These are phyloP conservation scores for Dreissena polymorpha DNA, from an alignment of 1,140 invertebrate genomes.

Conservation along the genomic window DNA sequence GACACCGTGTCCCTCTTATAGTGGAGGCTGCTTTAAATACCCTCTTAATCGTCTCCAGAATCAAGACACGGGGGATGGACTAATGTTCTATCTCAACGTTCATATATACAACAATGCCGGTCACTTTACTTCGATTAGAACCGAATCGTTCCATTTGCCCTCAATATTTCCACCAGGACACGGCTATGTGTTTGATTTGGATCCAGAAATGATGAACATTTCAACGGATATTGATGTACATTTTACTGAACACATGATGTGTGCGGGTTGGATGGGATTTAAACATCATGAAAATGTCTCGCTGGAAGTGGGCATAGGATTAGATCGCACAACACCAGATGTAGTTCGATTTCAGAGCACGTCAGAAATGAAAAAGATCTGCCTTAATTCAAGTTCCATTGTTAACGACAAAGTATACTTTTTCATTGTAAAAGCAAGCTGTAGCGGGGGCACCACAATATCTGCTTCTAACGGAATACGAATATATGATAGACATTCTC, in stretches of 20 bases:
- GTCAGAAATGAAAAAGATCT: background rate
- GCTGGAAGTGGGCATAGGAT: constrained; percentile 55
- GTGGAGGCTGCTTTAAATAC: constrained; percentile 46
- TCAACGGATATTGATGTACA: no score
- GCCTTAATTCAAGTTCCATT: background rate
- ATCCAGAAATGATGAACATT: no score
- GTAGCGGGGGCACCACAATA: background rate
- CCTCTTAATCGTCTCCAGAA: constrained; percentile 35
- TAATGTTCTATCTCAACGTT: constrained; percentile 34
- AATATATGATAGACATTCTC: no score
- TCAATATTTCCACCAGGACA: constrained; percentile 48
- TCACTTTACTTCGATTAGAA: no score
- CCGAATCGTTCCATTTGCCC: constrained; percentile 49
- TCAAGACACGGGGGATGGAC: constrained; percentile 20
- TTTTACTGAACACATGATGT: no score
- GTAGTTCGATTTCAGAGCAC: no score
- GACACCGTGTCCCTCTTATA: background rate
- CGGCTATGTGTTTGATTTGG: constrained; percentile 52
- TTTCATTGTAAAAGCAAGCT: constrained; percentile 8
- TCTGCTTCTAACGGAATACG: constrained; percentile 8
- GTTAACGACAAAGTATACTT: background rate
- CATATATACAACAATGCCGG: constrained; percentile 61
- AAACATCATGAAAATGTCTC: constrained; percentile 51
- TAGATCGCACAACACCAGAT: constrained; percentile 27
- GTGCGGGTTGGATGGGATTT: no score